A percentile compares a stretch with the other conserved stretches of the same genome.
phyloP scores from a whole-genome alignment of 2,113 vertebrate species.

The Clarias macrocephalus region DNA sequence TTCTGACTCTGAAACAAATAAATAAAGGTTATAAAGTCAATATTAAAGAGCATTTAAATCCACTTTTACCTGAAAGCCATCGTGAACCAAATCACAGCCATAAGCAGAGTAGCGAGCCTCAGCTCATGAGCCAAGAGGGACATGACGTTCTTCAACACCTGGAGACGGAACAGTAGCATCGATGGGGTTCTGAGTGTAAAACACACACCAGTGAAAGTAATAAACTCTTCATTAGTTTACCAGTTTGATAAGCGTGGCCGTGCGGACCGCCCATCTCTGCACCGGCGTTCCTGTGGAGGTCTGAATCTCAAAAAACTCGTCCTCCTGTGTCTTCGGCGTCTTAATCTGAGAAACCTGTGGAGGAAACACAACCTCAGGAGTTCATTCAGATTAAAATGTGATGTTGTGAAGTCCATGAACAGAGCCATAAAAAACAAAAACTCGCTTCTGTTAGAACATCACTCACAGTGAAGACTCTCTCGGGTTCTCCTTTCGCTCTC shows the following conservation, averaged over 20 bases:
- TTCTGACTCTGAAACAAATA: not conserved
- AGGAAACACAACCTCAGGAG: not conserved
- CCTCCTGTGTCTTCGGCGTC: conserved; percentile 87
- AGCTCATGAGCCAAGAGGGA: conserved; percentile 84
- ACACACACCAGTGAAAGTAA: no score
- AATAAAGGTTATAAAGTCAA: not conserved
- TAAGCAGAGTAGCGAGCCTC: conserved; percentile 85
- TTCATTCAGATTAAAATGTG: no score
- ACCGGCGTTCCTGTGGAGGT: conserved; percentile 88
- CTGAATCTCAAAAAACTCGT: conserved; percentile 96
- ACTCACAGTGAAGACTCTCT: conserved; percentile 93
- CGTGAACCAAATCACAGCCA: conserved; percentile 94
- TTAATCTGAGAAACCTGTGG: conserved; percentile 91
- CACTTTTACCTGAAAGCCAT: conserved; percentile 89
- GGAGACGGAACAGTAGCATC: not conserved
- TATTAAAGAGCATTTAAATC: not conserved
- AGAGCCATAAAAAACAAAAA: not conserved
- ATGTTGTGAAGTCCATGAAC: not conserved
- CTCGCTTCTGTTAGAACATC: not conserved
- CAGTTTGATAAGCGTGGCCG: conserved; percentile 83
- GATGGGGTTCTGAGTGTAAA: not conserved
- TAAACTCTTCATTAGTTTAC: conserved; percentile 62
- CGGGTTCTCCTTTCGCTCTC: conserved; percentile 89
- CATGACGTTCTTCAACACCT: conserved; percentile 86
- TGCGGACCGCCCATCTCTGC: conserved; percentile 88